Conservation (phyloP, 1,140 invertebrate species). For the Artemia franciscana region DNA sequence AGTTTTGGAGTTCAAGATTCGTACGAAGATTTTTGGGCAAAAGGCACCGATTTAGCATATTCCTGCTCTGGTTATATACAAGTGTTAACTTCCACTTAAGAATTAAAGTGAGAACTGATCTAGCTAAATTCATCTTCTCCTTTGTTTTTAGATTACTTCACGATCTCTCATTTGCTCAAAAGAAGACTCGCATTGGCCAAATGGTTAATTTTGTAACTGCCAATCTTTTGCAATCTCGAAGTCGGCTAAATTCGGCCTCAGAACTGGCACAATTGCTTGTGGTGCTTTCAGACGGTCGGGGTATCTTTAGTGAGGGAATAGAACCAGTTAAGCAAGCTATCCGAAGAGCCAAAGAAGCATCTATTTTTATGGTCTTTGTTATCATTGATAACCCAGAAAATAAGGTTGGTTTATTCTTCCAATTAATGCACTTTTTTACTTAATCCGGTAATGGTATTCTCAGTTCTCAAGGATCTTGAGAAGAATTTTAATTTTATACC, state of each 20-base stretch:
- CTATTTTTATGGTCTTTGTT: constrained; percentile 83
- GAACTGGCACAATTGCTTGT: constrained; percentile 65
- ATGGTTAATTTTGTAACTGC: constrained; percentile 50
- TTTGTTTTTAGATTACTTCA: constrained; percentile 32
- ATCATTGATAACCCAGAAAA: constrained; percentile 80
- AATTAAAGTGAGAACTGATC: too few species aligned
- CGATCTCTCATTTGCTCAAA: constrained; percentile 52
- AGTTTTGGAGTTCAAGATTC: too few species aligned
- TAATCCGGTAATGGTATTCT: too few species aligned
- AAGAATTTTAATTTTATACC: too few species aligned
- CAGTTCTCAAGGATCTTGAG: too few species aligned
- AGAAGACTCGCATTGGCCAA: constrained; percentile 49
- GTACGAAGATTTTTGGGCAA: too few species aligned
- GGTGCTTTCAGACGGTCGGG: constrained; percentile 81
- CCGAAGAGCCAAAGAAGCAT: constrained; percentile 43
- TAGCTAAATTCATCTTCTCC: too few species aligned
- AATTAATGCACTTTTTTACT: not conserved
- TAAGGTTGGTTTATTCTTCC: constrained; percentile 32
- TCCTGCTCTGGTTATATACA: too few species aligned
- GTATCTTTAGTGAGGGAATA: constrained; percentile 69
- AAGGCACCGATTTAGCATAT: too few species aligned
- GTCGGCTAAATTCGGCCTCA: constrained; percentile 15
- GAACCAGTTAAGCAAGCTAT: constrained; percentile 50
- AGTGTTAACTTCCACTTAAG: too few species aligned
- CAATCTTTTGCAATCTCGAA: constrained; percentile 28